Conservation (phyloP, 2,797 vertebrate genomes). For the Syngnathus acus region DNA sequence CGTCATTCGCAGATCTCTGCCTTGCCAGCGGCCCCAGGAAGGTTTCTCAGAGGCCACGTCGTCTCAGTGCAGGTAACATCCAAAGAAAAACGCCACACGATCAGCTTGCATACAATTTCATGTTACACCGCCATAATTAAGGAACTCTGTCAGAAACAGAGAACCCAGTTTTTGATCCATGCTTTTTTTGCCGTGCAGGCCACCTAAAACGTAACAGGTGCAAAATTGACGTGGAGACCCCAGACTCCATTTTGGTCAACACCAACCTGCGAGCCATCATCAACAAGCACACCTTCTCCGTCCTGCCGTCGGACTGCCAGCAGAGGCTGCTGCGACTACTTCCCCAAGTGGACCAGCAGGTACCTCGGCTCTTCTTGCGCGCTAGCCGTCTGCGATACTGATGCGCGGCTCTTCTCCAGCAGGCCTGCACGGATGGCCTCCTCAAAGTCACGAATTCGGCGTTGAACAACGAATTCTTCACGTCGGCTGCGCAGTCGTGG, state of each 20-base stretch:
- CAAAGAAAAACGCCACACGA: neutral
- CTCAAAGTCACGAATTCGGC: conserved; percentile 90
- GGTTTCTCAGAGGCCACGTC: conserved; percentile 80
- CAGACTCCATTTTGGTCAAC: conserved; percentile 96
- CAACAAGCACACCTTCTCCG: conserved; percentile 93
- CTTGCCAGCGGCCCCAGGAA: conserved; percentile 77
- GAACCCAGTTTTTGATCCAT: neutral
- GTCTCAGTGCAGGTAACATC: conserved; percentile 82
- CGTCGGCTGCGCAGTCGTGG: conserved; percentile 95
- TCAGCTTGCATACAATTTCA: no score
- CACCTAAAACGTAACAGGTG: conserved; percentile 87
- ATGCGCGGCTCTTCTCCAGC: conserved; percentile 39
- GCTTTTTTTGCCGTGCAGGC: conserved; percentile 62
- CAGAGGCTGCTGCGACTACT: conserved; percentile 86
- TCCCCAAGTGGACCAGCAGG: conserved; percentile 91
- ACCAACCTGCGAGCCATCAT: conserved; percentile 94
- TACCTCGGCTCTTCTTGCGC: conserved; percentile 34
- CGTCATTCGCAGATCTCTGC: conserved; percentile 57
- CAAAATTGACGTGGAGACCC: conserved; percentile 96
- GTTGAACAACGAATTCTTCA: conserved; percentile 98
- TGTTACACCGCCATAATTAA: neutral
- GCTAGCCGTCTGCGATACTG: conserved; percentile 10
- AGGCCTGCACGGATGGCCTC: conserved; percentile 86
- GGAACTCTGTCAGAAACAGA: neutral
- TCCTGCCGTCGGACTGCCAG: conserved; percentile 82